Conservation (phyloP, 2,113 vertebrate species). For the Lipotes vexillifer region DNA sequence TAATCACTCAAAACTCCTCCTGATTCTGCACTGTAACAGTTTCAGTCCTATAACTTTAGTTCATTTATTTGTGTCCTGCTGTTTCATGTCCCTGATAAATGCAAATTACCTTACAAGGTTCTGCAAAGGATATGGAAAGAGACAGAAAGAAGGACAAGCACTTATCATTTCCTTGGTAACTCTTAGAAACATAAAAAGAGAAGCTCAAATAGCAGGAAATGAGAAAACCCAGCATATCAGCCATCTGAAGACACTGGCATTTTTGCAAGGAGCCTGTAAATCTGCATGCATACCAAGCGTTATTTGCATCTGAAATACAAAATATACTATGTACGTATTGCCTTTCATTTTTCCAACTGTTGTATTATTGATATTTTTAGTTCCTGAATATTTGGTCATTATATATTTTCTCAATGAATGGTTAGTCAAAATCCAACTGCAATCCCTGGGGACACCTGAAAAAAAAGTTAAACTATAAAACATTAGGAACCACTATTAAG, state of each 20-base stretch:
- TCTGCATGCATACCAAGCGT: neutral
- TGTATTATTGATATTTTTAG: neutral
- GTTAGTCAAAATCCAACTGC: neutral
- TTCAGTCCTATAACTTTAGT: neutral
- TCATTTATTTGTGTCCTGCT: conserved; percentile 3
- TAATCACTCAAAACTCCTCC: neutral
- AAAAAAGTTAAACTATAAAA: neutral
- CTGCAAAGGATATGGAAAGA: neutral
- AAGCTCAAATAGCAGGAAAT: neutral
- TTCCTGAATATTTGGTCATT: neutral
- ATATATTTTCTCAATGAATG: neutral
- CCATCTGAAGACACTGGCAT: neutral
- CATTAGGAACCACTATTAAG: neutral
- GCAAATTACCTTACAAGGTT: neutral
- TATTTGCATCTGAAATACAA: neutral
- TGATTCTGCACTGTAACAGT: neutral
- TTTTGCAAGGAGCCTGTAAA: neutral
- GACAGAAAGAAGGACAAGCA: neutral
- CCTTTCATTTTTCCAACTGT: neutral
- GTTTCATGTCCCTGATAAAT: neutral
- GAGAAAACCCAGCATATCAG: neutral
- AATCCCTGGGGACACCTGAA: neutral
- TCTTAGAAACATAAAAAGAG: neutral
- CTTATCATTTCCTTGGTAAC: conserved; percentile 8
- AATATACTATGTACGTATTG: neutral